Evolutionary conservation across 2,888 invertebrate genomes (phyloP), one percentile per base, ranked within the genome.

Genomic region (Apocheima hispidaria): DNA sequence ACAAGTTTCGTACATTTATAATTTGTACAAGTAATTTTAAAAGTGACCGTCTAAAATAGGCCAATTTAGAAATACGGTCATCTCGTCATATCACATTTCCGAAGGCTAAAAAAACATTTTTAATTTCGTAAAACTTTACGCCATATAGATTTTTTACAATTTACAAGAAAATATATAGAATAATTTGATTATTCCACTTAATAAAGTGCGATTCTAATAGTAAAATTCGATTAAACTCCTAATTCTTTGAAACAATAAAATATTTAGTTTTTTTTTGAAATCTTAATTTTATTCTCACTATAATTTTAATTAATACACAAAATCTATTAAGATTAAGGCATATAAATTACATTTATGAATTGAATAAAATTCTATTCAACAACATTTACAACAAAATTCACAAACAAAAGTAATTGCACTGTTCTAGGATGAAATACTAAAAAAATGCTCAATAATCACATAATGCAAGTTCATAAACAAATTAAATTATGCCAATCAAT

Each of bases 161-260:
- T 68, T 70, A 71, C 66, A 69, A 69, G 68, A 73, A 68, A 68
- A 68, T 73, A 69, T 67, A 69, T 73, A 71, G 79, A 80, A 82
- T 82, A 81, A 79, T 82, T 78, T 81, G 40, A 82, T 81, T 81
- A 82, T 83, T 74, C 77, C 72, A 75, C 77, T 76, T 66, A 73
- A 77, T 77, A 79, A 81, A 77, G 80, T 83, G 82, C 78, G 75
- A 74, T 75, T 73, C 72, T 72, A 75, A 75, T 79, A 61, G 51
- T 48, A 63, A 43, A 74, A 70, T 74, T 72, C 72, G 65, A 73
- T 72, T 69, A 73, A 78, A 75, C 71, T 72, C 70, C 69, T 60
- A 59, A 74, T 76, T 65, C 50, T 21, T 59, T 56, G 53, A 60
- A 60, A 55, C 65, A 71, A 74, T 77, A 74, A 71, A n/a, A 75